Base-by-base conservation (phyloP, 1,140 invertebrate species). In the Drosophila pandora region DNA sequence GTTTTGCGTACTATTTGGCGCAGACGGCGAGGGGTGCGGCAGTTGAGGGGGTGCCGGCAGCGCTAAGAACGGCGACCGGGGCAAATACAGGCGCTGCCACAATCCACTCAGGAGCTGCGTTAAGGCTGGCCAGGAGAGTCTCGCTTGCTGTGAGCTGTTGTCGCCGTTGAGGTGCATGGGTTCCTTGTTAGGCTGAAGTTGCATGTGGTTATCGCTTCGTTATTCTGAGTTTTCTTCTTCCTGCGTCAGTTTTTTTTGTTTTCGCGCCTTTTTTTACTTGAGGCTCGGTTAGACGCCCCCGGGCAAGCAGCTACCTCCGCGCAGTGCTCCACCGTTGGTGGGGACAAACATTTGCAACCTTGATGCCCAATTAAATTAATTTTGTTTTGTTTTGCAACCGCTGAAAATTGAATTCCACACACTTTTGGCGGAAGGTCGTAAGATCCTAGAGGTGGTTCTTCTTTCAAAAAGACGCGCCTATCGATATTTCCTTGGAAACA, bases 371-470 rank as follows among this genome's bases (percentile, higher is more conserved):
- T 5, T 47, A 49, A 8, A 62, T 56, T 28, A 68, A 76, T 43
- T 53, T 52, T 64, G 52, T 23, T 48, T n/a, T 64, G 4, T 58
- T 30, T 21, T 6, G 25, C 53, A 74, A 74, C 47, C 49, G 21
- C 48, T 50, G 17, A 61, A 65, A 87, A 78, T 82, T 82, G 64
- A 87, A 85, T 75, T 80, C 55, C 61, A 71, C 32, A 56, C 81
- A 82, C 17, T 17, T 17, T 17, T 17, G 17, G 17, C 17, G 17
- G 17, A 17, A 17, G 17, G 17, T 17, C 17, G 17, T 17, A 17
- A 17, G 17, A 17, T 17, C 17, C 17, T 17, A 17, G 17, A 17
- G 17, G 17, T 17, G 17, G 17, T 17, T 17, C 17, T 17, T 17
- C 17, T 17, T 17, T 17, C 17, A 17, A 17, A 17, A 17, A 17